Conservation (phyloP, 2,113 vertebrate species). For the Lepus europaeus region DNA sequence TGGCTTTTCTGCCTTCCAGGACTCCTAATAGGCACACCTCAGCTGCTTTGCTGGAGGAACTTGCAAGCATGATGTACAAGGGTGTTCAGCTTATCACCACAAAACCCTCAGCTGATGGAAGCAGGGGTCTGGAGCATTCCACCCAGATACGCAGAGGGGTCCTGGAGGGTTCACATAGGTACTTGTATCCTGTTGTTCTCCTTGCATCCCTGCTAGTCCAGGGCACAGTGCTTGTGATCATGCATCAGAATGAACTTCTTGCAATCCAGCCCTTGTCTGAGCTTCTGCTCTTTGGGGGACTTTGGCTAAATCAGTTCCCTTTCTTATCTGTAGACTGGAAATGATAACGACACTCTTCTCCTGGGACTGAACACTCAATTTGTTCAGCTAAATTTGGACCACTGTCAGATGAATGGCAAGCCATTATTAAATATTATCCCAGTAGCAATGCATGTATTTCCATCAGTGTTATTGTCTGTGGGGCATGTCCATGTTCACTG, state of each 20-base stretch:
- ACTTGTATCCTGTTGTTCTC: neutral
- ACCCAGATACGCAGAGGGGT: neutral
- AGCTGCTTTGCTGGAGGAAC: neutral
- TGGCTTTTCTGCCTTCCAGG: neutral
- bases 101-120: fast-evolving
- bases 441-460: neutral
- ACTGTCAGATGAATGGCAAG: neutral
- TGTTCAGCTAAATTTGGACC: neutral
- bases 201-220: neutral
- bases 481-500: neutral
- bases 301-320: neutral
- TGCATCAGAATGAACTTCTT: neutral
- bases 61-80: neutral
- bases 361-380: neutral
- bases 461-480: neutral
- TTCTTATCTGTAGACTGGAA: neutral
- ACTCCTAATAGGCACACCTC: neutral
- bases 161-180: neutral
- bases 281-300: neutral
- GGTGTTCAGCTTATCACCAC: neutral
- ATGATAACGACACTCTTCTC: neutral
- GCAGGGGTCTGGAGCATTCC: neutral
- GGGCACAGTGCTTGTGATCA: neutral
- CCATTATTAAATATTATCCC: neutral
- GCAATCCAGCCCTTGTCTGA: neutral